phyloP scores from a whole-genome alignment of 2,113 vertebrate genomes.

The Rissa tridactyla region DNA sequence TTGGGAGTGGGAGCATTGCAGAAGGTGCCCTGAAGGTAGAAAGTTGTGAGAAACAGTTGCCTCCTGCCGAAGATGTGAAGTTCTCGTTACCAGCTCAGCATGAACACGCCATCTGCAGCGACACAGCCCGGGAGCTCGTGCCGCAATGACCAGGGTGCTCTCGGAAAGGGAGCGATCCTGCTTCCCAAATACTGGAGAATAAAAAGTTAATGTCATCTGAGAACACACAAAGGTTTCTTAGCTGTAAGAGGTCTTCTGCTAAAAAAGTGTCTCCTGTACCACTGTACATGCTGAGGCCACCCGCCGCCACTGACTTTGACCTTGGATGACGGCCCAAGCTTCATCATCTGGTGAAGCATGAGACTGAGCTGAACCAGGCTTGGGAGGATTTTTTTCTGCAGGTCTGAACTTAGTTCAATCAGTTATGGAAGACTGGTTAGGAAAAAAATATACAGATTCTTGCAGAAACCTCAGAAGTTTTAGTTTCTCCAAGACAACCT shows the following conservation, averaged over 20 bases:
- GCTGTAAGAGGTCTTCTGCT: not conserved
- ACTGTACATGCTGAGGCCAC: not conserved
- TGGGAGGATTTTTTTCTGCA: not conserved
- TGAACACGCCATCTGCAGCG: accelerated
- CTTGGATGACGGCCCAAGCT: not conserved
- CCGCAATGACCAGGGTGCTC: accelerated
- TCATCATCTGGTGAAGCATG: not conserved
- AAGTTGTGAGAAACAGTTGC: not conserved
- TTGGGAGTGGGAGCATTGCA: not conserved
- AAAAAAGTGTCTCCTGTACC: not conserved
- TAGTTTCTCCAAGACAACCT: not conserved
- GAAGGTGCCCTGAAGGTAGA: not conserved
- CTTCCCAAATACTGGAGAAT: not conserved
- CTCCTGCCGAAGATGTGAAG: not conserved
- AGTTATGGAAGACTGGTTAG: not conserved
- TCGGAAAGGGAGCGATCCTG: accelerated
- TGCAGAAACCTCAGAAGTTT: not conserved
- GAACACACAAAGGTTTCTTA: not conserved
- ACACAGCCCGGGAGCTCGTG: not conserved
- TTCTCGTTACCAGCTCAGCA: not conserved
- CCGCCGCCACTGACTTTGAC: not conserved
- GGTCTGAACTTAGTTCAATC: too few relatives aligned
- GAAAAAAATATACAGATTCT: too few relatives aligned
- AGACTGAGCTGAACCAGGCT: not conserved
- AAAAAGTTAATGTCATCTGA: not conserved